Evolutionary conservation across 1,140 invertebrate genomes (phyloP).

Genomic region (Berghia stephanieae): DNA sequence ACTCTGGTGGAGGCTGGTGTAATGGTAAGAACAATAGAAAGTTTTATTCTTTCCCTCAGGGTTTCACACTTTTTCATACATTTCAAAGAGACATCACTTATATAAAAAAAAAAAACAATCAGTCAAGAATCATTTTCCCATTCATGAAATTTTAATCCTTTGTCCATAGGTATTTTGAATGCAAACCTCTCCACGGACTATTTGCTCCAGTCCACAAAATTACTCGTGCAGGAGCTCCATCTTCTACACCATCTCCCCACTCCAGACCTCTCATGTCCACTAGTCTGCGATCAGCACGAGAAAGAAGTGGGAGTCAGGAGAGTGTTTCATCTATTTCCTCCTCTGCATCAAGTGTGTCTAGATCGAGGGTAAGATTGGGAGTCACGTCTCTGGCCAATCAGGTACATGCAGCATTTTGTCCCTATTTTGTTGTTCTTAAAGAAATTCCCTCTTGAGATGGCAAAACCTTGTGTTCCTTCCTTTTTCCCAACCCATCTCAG

Average conservation of each 20-base stretch:
- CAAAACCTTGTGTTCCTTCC: too few species aligned
- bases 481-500: too few species aligned
- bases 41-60: too few species aligned
- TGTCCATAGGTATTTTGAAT: slow-evolving; percentile 88
- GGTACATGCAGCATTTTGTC: slow-evolving; percentile 62
- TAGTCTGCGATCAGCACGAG: slow-evolving; percentile 70
- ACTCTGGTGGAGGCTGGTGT: too few species aligned
- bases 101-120: not conserved
- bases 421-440: not conserved
- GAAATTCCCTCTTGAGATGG: not conserved
- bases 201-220: slow-evolving; percentile 84
- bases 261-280: slow-evolving; percentile 48
- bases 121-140: not conserved
- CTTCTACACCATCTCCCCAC: slow-evolving; percentile 46
- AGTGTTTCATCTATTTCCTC: slow-evolving; percentile 85
- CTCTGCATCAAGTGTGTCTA: slow-evolving; percentile 77
- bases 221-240: slow-evolving; percentile 38
- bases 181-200: slow-evolving; percentile 86
- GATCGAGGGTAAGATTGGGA: slow-evolving; percentile 77
- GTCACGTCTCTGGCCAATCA: slow-evolving; percentile 73
- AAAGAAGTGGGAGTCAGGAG: slow-evolving; percentile 73
- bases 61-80: too few species aligned
- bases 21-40: too few species aligned
- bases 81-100: too few species aligned
- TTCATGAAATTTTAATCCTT: slow-evolving; percentile 45